Evolutionary conservation across 2,797 vertebrate genomes (phyloP).

Genomic region (Coccyzus lansbergi): DNA sequence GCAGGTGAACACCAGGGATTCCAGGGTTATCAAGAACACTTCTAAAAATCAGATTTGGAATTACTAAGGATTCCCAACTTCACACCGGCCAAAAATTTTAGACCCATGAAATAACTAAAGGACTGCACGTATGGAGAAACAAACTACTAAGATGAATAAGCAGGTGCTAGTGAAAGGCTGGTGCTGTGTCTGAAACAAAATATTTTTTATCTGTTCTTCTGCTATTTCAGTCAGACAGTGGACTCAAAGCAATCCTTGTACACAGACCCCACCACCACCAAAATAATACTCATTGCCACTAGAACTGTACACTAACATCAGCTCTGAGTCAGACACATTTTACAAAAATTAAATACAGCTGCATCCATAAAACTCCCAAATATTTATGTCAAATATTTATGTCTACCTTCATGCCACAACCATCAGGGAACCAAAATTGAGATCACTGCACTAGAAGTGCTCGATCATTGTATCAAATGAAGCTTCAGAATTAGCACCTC

Average conservation of each 20-base stretch:
- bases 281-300: background rate
- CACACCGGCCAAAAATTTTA: background rate
- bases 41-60: background rate
- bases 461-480: background rate
- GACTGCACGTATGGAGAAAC: background rate
- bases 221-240: background rate
- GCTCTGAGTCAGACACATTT: background rate
- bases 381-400: background rate
- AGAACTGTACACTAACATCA: background rate
- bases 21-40: too few relatives aligned
- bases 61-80: background rate
- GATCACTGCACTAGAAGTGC: background rate
- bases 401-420: background rate
- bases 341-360: background rate
- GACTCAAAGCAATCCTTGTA: background rate
- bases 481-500: background rate
- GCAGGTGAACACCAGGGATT: background rate
- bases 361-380: background rate
- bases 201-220: background rate
- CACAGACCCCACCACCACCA: background rate
- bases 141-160: background rate
- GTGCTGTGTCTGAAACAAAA: background rate
- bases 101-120: background rate
- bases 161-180: rapidly evolving
- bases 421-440: background rate